phyloP scores from a whole-genome alignment of 1,140 invertebrate species.

The Rhopalosiphum maidis region DNA sequence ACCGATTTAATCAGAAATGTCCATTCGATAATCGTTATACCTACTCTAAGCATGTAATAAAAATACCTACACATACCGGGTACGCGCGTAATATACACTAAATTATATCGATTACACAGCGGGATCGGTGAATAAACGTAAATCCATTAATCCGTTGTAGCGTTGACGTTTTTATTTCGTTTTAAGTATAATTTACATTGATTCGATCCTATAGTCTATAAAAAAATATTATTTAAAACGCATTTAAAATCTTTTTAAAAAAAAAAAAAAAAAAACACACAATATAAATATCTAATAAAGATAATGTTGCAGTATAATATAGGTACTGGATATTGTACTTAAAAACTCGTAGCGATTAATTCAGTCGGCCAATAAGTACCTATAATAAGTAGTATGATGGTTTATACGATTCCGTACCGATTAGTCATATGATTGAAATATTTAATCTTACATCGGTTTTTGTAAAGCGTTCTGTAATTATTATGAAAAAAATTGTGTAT shows the following conservation, averaged over 20 bases:
- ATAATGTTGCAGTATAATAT: background rate
- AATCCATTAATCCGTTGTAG: constrained; percentile 32
- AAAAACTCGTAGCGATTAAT: background rate
- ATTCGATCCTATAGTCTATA: background rate
- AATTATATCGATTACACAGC: constrained; percentile 42
- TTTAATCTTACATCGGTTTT: background rate
- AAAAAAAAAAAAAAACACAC: background rate
- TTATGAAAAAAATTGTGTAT: background rate
- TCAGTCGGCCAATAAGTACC: background rate
- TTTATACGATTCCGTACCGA: background rate
- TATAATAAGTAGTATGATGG: background rate
- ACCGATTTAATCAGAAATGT: constrained; percentile 4
- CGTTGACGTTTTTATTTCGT: constrained; percentile 40
- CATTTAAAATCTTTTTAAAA: background rate
- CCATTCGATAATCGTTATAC: background rate
- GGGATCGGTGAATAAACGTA: background rate
- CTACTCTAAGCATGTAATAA: background rate
- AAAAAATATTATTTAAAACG: background rate
- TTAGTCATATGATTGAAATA: no score
- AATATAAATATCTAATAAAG: background rate
- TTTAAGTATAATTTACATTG: constrained; percentile 18
- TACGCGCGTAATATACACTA: background rate
- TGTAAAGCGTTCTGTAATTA: background rate
- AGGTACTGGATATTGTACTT: background rate
- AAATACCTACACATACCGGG: background rate